Evolutionary conservation across 2,113 vertebrate species (phyloP).

Genomic region (Nerophis lumbriciformis): DNA sequence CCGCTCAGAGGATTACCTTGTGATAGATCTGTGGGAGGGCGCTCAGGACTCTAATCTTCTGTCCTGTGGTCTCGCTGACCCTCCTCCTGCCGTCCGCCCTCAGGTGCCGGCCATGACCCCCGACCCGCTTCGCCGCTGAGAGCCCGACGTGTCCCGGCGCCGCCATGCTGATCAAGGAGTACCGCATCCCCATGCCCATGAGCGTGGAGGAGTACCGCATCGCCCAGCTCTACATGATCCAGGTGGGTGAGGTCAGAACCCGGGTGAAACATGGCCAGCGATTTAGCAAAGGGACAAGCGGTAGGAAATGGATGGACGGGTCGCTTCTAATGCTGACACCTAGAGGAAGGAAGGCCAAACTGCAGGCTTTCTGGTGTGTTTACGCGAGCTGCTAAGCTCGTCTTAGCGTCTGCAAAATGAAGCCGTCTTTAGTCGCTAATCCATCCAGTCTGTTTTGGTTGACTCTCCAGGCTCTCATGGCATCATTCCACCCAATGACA

Average conservation of each 20-base stretch:
- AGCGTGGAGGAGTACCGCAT: constrained; percentile 97
- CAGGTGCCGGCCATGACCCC: constrained; percentile 42
- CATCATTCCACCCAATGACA: too few relatives aligned
- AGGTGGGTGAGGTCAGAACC: constrained; percentile 70
- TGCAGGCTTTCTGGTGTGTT: too few relatives aligned
- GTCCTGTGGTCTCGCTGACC: too few relatives aligned
- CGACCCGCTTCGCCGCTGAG: constrained; percentile 6
- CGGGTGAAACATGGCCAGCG: too few relatives aligned
- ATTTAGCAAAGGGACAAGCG: too few relatives aligned
- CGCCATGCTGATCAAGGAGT: constrained; percentile 97
- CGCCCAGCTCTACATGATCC: constrained; percentile 98
- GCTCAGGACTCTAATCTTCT: background rate
- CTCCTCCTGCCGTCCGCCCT: background rate
- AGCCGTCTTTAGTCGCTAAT: background rate
- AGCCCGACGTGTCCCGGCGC: constrained; percentile 59
- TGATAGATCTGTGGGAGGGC: constrained; percentile 43
- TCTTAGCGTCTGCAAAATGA: too few relatives aligned
- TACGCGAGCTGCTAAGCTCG: too few relatives aligned
- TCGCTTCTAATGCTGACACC: too few relatives aligned
- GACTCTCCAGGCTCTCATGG: too few relatives aligned
- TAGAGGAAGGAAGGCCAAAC: too few relatives aligned
- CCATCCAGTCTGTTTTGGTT: too few relatives aligned
- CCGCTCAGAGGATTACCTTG: constrained; percentile 65
- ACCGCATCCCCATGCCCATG: constrained; percentile 94
- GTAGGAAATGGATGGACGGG: too few relatives aligned